phyloP scores from a whole-genome alignment of 2,113 vertebrate species.

The Planiliza haematocheilus region DNA sequence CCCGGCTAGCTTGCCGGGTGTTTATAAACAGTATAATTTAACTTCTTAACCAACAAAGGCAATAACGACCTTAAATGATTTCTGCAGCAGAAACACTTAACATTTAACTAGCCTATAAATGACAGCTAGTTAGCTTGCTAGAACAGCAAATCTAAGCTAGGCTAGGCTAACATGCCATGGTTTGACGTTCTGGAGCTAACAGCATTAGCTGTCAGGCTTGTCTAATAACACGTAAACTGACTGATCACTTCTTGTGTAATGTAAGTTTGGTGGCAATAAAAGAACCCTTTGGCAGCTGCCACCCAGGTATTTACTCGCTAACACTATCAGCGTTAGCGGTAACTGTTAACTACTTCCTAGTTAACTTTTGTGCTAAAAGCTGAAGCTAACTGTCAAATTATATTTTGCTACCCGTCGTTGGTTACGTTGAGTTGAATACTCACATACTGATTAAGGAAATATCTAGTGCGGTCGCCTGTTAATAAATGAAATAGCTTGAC shows the following conservation, averaged over 20 bases:
- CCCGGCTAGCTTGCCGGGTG: background rate
- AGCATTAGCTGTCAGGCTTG: background rate
- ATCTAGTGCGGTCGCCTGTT: too few relatives aligned
- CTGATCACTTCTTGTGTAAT: accelerated
- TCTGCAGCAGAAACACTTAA: background rate
- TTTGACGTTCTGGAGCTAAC: slow-evolving; percentile 1
- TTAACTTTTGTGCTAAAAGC: slow-evolving; percentile 13
- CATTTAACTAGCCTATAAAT: background rate
- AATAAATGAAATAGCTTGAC: too few relatives aligned
- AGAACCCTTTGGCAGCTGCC: background rate
- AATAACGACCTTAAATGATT: background rate
- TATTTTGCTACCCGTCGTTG: background rate
- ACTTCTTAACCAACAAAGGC: background rate
- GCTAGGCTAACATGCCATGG: slow-evolving; percentile 22
- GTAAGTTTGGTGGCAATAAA: background rate
- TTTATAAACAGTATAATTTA: background rate
- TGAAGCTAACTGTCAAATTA: slow-evolving; percentile 46
- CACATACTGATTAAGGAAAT: too few relatives aligned
- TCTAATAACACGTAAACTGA: background rate
- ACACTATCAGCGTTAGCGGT: background rate
- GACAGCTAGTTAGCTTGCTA: too few relatives aligned
- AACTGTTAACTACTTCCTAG: background rate
- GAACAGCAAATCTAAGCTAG: slow-evolving; percentile 30
- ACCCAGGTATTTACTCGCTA: background rate
- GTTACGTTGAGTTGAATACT: background rate